phyloP scores from a whole-genome alignment of 2,797 vertebrate genomes.

The Poecilia wingei region DNA sequence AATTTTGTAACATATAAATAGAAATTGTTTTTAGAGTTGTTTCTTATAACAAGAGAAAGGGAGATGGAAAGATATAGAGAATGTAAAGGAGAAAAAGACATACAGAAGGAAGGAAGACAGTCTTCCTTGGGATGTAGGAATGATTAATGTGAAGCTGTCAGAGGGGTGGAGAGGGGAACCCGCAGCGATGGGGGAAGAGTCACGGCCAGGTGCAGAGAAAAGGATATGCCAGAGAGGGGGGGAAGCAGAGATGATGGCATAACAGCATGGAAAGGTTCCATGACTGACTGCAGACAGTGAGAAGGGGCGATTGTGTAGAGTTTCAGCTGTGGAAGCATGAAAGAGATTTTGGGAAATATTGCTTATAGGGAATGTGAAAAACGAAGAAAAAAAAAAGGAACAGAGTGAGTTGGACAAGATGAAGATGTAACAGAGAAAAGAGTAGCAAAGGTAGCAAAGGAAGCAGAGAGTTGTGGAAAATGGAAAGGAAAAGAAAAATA shows the following conservation, averaged over 20 bases:
- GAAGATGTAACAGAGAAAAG: conserved; percentile 47
- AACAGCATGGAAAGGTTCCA: conserved; percentile 43
- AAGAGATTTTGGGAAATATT: conserved; percentile 53
- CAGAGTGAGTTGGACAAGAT: conserved; percentile 23
- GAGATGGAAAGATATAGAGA: conserved; percentile 30
- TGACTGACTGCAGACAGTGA: conserved; percentile 35
- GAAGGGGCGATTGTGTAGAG: conserved; percentile 22
- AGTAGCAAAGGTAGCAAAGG: conserved; percentile 19
- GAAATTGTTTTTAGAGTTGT: neutral
- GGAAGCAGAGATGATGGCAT: conserved; percentile 30
- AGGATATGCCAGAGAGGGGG: conserved; percentile 53
- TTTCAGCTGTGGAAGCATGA: conserved; percentile 39
- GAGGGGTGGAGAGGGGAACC: conserved; percentile 77
- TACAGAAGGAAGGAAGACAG: conserved; percentile 50
- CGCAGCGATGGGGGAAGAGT: conserved; percentile 63
- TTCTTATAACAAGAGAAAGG: neutral
- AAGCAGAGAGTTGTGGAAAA: conserved; percentile 25
- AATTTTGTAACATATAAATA: conserved; percentile 35
- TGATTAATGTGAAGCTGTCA: conserved; percentile 84
- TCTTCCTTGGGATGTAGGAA: conserved; percentile 65
- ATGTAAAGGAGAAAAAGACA: conserved; percentile 42
- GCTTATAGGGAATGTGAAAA: conserved; percentile 34
- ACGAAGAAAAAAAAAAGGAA: conserved; percentile 5
- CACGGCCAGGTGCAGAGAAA: conserved; percentile 70
- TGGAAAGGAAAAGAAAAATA: conserved; percentile 28